Conservation (phyloP, 2,113 vertebrate species). For the Siphamia tubifer region DNA sequence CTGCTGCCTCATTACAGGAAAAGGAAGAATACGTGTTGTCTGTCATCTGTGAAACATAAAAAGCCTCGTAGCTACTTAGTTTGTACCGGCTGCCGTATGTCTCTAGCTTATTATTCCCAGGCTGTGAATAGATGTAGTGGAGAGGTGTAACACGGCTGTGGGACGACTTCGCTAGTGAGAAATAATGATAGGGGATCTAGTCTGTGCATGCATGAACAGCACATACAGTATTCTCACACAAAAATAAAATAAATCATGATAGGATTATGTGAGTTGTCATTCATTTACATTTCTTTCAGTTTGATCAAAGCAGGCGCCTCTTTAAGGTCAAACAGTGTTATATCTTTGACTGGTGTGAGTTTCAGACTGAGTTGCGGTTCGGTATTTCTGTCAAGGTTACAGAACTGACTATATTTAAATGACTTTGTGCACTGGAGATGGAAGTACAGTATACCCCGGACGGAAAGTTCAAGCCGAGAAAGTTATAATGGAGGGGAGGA, state of each 20-base stretch:
- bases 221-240: neutral
- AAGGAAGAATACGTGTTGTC: conserved; percentile 29
- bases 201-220: neutral
- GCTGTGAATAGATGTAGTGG: conserved; percentile 17
- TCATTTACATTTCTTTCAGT: neutral
- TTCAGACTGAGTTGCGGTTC: conserved; percentile 9
- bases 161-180: neutral
- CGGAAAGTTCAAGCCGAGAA: conserved; percentile 23
- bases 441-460: conserved; percentile 16
- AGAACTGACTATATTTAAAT: conserved; percentile 15
- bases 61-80: conserved; percentile 38
- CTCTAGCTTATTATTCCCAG: conserved; percentile 33
- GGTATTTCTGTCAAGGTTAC: conserved; percentile 36
- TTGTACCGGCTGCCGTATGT: conserved; percentile 17
- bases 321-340: neutral
- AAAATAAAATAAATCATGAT: neutral
- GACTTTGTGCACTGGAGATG: conserved; percentile 22
- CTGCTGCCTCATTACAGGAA: conserved; percentile 49
- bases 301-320: neutral
- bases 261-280: neutral
- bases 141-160: conserved; percentile 6
- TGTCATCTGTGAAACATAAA: conserved; percentile 48
- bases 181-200: conserved; percentile 30
- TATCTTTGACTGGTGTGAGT: neutral
- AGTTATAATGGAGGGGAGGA: conserved; percentile 38